Evolutionary conservation across 1,140 invertebrate species (phyloP), one percentile per base, ranked within the genome.

Genomic region (Trichonephila clavipes): DNA sequence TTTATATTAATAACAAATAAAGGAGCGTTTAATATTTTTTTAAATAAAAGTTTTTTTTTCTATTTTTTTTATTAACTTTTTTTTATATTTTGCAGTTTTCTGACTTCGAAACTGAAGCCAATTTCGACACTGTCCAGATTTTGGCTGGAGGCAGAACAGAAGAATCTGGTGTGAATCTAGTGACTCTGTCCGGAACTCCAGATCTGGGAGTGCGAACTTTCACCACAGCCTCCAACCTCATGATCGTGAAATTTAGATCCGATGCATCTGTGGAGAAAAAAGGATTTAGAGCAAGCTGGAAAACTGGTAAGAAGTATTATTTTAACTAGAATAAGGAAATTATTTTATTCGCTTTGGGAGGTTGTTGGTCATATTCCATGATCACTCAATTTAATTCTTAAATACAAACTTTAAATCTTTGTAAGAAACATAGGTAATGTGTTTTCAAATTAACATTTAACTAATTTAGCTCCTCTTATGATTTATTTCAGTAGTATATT

Each of bases 51-150:
- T n/a, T 5, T 6, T n/a, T 24, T 28, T 10, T 24, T 12, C 24
- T n/a, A 28, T 66, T 82, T 82, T 82, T 82, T 59, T 7, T 66
- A 72, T 19, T 10, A n/a, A 72, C 21, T 51, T 44, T 58, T 58
- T 10, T 40, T 28, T 34, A 28, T 40, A 66, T 83, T 61, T 59
- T 62, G 0, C 96, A 99, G 97, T 99, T 99, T 96, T 98, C 98
- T 96, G 98, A 99, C 96, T 99, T 99, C 96, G 98, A 99, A 95
- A 99, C 99, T 7, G 99, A 99, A 96, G 98, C 98, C 95, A 98
- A 98, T 95, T 98, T 99, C 95, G 99, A 99, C 96, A 98, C 98
- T 61, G 98, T 99, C 14, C 98, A 99, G 96, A 98, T 99, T 94
- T 96, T 99, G 94, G 98, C 98, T 6, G 99, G 99, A 34, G 99